A percentile compares a stretch with the other conserved stretches of the same genome.
phyloP scores from a whole-genome alignment of 2,888 invertebrate species.

The Himalopsyche kuldschensis region DNA sequence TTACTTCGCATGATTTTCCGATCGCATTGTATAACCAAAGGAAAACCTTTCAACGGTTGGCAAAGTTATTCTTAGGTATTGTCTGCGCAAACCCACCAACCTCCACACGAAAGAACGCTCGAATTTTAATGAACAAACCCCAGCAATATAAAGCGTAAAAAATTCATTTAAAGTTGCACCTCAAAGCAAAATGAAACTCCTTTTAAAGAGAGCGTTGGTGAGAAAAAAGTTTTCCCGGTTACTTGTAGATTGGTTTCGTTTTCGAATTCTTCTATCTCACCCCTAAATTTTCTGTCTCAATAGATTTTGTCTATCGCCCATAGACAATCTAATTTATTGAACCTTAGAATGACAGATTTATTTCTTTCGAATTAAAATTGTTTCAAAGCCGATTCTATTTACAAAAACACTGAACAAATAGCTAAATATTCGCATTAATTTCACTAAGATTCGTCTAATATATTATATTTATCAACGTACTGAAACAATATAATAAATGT shows the following conservation, averaged over 20 bases:
- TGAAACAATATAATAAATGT: too few relatives aligned
- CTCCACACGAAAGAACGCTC: background rate
- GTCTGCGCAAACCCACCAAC: background rate
- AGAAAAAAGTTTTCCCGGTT: constrained; percentile 14
- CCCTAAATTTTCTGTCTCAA: background rate
- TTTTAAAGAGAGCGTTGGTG: background rate
- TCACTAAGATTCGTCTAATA: too few relatives aligned
- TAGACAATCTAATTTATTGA: too few relatives aligned
- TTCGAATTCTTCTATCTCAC: constrained; percentile 19
- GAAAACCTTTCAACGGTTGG: background rate
- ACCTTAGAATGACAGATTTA: too few relatives aligned
- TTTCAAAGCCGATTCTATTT: too few relatives aligned
- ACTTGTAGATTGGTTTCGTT: constrained; percentile 21
- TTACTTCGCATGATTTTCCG: background rate
- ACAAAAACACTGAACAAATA: too few relatives aligned
- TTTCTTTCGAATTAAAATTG: too few relatives aligned
- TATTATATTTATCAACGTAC: too few relatives aligned
- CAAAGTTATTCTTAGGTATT: background rate
- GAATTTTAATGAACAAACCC: constrained; percentile 12
- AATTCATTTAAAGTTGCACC: constrained; percentile 30
- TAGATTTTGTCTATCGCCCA: background rate
- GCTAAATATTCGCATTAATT: too few relatives aligned
- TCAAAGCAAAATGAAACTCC: constrained; percentile 30
- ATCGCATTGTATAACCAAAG: background rate
- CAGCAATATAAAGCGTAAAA: constrained; percentile 17